Conservation (phyloP, 2,888 invertebrate genomes). For the Ectemnius continuus region DNA sequence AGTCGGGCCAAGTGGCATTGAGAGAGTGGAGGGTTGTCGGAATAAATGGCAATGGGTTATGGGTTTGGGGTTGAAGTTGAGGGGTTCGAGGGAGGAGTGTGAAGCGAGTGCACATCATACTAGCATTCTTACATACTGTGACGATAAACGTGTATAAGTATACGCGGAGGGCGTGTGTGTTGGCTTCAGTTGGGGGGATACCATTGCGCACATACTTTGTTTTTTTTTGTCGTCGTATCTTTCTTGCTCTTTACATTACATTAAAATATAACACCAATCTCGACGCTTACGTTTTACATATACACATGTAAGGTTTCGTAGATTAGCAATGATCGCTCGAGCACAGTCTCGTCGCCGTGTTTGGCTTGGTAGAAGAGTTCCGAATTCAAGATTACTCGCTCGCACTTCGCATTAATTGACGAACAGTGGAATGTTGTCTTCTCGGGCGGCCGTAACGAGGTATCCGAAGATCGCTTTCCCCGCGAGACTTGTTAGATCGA, state of each 20-base stretch:
- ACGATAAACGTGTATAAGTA: conserved; percentile 45
- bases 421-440: conserved; percentile 39
- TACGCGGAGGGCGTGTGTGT: conserved; percentile 21
- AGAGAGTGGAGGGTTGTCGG: conserved; percentile 9
- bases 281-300: conserved; percentile 58
- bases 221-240: conserved; percentile 28
- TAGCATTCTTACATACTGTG: conserved; percentile 44
- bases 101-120: conserved; percentile 46
- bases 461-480: too few relatives aligned
- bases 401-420: conserved; percentile 51
- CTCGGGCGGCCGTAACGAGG: conserved; percentile 30
- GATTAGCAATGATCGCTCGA: conserved; percentile 52
- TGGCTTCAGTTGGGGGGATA: conserved; percentile 9
- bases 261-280: conserved; percentile 72
- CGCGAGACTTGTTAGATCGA: too few relatives aligned
- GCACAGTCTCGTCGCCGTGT: conserved; percentile 50
- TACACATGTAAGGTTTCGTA: conserved; percentile 47
- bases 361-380: conserved; percentile 54
- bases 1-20: too few relatives aligned
- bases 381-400: conserved; percentile 58
- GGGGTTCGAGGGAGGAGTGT: background rate
- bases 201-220: conserved; percentile 34
- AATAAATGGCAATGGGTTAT: conserved; percentile 25
- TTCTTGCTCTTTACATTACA: conserved; percentile 59
- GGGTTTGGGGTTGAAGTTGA: background rate